A percentile compares a stretch with the other conserved stretches of the same genome.
These are phyloP conservation scores for Diaphora mendica DNA, from an alignment of 2,888 invertebrate genomes.

Conservation along the genomic window DNA sequence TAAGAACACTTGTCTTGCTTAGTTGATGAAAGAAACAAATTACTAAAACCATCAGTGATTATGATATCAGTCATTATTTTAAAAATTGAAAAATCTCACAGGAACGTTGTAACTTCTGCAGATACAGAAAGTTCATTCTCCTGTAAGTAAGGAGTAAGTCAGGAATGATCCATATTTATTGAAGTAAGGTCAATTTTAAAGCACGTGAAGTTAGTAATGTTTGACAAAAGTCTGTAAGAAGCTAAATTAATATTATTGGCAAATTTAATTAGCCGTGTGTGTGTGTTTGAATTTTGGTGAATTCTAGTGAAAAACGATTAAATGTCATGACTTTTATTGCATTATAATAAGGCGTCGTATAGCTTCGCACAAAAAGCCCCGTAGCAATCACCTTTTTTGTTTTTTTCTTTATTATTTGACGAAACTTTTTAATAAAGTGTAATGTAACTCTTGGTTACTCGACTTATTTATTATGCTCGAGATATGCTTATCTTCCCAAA, in stretches of 20 bases:
- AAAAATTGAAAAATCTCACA: neutral
- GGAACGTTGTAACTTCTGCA: no score
- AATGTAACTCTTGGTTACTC: constrained; percentile 41
- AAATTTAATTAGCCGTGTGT: constrained; percentile 41
- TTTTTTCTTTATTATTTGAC: constrained; percentile 55
- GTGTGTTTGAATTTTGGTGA: constrained; percentile 44
- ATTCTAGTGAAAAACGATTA: constrained; percentile 69
- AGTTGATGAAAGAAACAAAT: no score
- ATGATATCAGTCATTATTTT: no score
- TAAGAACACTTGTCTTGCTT: no score
- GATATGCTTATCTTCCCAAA: constrained; percentile 58
- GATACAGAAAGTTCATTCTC: no score
- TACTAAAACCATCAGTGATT: no score
- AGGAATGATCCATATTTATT: no score
- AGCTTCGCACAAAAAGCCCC: constrained; percentile 51
- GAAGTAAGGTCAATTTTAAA: no score
- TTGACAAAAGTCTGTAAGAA: neutral
- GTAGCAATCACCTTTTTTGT: constrained; percentile 44
- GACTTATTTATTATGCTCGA: constrained; percentile 51
- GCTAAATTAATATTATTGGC: neutral
- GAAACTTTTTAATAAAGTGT: constrained; percentile 50
- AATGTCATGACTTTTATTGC: constrained; percentile 70
- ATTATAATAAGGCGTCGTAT: constrained; percentile 69
- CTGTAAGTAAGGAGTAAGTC: no score
- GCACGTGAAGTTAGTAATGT: neutral